Evolutionary conservation across 1,140 invertebrate genomes (phyloP).

Genomic region (Calliphora vicina): DNA sequence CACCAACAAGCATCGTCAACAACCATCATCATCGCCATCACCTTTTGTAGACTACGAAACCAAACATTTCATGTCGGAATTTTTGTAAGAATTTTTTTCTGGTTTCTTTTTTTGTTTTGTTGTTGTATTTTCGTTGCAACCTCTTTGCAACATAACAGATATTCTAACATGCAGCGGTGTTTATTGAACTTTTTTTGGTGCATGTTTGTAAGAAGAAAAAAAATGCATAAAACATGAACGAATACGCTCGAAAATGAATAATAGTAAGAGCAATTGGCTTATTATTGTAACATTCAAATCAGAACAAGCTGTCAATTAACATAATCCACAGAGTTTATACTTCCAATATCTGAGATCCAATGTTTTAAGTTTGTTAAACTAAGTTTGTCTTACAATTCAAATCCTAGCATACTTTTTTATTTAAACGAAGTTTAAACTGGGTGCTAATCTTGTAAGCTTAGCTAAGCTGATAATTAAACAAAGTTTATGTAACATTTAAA

Average conservation of each 20-base stretch:
- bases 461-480: too few relatives aligned
- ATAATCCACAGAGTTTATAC: too few relatives aligned
- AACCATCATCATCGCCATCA: constrained; percentile 6
- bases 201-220: neutral
- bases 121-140: neutral
- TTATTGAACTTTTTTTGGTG: constrained; percentile 24
- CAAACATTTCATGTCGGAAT: constrained; percentile 30
- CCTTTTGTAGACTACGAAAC: constrained; percentile 4
- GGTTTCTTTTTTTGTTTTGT: neutral
- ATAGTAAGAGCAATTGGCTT: too few relatives aligned
- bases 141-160: constrained; percentile 27
- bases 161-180: constrained; percentile 32
- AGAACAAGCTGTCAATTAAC: too few relatives aligned
- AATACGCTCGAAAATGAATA: neutral
- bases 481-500: too few relatives aligned
- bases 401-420: too few relatives aligned
- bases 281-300: too few relatives aligned
- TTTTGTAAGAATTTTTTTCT: constrained; percentile 31
- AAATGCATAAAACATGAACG: neutral
- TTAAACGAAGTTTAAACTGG: too few relatives aligned
- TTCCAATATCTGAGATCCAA: too few relatives aligned
- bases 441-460: too few relatives aligned
- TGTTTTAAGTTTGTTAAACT: too few relatives aligned
- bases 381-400: too few relatives aligned
- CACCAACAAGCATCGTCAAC: neutral